These are phyloP conservation scores for Oeneis ivallda DNA, from an alignment of 2,888 invertebrate genomes.

Conservation along the genomic window DNA sequence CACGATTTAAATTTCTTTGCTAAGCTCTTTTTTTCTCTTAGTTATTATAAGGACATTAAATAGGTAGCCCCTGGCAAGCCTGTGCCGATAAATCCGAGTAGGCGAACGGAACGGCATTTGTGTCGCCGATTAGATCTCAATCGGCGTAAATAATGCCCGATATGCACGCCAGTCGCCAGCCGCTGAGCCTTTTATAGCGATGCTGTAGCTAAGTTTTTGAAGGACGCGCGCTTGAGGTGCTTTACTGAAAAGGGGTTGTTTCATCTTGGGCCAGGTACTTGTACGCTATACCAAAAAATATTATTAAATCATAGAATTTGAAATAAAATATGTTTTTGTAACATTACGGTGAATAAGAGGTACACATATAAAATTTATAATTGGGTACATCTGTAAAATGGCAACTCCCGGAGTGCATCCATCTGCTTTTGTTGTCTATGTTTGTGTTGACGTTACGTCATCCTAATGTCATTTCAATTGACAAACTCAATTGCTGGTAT, in stretches of 20 bases:
- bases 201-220: neutral
- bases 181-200: neutral
- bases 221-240: neutral
- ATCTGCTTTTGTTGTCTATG: no score
- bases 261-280: no score
- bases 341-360: no score
- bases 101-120: conserved; percentile 25
- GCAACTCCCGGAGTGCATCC: no score
- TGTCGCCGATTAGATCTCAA: conserved; percentile 40
- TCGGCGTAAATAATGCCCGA: conserved; percentile 34
- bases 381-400: no score
- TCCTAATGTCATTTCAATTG: no score
- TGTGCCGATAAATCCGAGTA: conserved; percentile 26
- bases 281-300: no score
- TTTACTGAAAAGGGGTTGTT: neutral
- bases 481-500: no score
- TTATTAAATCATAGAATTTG: no score
- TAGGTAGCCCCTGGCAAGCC: conserved; percentile 22
- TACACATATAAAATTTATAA: no score
- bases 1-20: neutral
- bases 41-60: conserved; percentile 20
- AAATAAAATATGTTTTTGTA: no score
- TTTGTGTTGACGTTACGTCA: no score
- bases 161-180: conserved; percentile 28
- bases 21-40: neutral